Evolutionary conservation across 1,140 invertebrate genomes (phyloP).

Genomic region (Brachionus sp.): DNA sequence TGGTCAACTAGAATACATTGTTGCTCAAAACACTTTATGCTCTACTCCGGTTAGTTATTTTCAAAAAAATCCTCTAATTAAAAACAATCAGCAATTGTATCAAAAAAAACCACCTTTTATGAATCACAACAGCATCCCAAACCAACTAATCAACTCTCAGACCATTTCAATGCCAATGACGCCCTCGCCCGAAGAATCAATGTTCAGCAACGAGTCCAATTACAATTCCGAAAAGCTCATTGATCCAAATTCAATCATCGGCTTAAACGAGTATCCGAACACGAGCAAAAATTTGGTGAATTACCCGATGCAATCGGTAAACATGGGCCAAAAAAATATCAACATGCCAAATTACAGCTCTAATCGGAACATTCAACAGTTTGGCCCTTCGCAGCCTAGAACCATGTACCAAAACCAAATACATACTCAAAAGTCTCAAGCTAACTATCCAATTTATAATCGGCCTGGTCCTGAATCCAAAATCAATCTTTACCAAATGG

Average conservation of each 20-base stretch:
- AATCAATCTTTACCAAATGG: conserved; percentile 1
- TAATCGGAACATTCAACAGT: neutral
- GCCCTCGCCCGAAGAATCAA: conserved; percentile 6
- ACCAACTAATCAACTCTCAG: neutral
- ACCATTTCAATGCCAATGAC: conserved; percentile 30
- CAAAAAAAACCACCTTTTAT: neutral
- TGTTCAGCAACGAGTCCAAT: neutral
- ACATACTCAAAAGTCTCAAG: neutral
- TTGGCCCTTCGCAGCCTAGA: neutral
- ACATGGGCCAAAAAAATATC: neutral
- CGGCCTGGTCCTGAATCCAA: neutral
- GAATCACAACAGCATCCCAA: neutral
- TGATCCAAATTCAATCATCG: neutral
- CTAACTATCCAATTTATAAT: neutral
- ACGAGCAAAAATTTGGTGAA: neutral
- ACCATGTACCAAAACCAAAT: neutral
- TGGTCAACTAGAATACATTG: conserved; percentile 28
- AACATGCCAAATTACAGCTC: neutral
- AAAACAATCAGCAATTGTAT: neutral
- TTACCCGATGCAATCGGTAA: neutral
- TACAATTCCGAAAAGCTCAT: neutral
- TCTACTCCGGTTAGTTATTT: neutral
- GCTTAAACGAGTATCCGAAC: neutral
- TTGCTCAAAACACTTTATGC: neutral
- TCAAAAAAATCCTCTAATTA: neutral